phyloP scores from a whole-genome alignment of 2,113 vertebrate genomes.

The Strigops habroptila region DNA sequence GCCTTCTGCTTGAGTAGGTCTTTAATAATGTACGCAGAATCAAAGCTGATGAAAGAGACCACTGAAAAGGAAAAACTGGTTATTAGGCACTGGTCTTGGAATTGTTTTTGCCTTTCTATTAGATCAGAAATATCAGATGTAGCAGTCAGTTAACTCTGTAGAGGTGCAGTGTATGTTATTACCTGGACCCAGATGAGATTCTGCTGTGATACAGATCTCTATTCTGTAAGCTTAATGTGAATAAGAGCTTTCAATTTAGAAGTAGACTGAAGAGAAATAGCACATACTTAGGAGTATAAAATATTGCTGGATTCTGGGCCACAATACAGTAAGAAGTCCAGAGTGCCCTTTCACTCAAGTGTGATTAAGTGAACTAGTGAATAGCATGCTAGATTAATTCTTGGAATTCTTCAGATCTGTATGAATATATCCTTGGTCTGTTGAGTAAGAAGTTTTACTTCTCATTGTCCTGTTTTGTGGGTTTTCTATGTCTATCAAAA shows the following conservation, averaged over 20 bases:
- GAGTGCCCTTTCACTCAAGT: neutral
- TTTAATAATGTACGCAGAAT: neutral
- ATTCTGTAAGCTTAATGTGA: neutral
- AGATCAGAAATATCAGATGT: neutral
- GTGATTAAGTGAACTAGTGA: neutral
- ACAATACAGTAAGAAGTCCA: neutral
- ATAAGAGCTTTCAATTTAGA: neutral
- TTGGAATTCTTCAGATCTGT: neutral
- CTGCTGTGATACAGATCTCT: neutral
- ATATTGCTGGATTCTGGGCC: neutral
- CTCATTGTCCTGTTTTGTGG: neutral
- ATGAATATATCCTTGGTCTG: neutral
- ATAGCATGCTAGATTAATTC: neutral
- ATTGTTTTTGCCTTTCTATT: neutral
- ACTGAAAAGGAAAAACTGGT: neutral
- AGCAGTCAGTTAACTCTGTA: neutral
- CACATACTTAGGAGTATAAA: neutral
- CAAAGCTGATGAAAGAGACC: neutral
- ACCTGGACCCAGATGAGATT: neutral
- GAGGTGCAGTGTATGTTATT: neutral
- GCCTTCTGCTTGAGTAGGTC: neutral
- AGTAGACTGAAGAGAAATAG: neutral
- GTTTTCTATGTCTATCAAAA: neutral
- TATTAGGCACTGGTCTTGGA: neutral
- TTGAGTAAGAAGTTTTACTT: neutral